A percentile compares a stretch with the other conserved stretches of the same genome.
Conservation (phyloP, 2,888 invertebrate genomes). For the Pecten maximus region DNA sequence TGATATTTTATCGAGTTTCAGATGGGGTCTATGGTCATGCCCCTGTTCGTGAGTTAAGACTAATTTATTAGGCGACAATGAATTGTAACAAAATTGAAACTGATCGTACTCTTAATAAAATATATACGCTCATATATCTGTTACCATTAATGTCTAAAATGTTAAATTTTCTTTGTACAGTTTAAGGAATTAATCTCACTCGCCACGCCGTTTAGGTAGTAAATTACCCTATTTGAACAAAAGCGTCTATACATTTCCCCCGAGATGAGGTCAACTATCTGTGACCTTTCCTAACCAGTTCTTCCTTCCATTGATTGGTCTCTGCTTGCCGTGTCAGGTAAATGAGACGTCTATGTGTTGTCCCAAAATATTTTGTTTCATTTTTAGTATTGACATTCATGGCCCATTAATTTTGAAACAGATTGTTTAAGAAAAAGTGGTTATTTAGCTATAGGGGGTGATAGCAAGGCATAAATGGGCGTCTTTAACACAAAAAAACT, state of each 20-base stretch:
- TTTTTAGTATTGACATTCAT: conserved; percentile 30
- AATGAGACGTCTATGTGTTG: conserved; percentile 31
- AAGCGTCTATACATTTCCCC: not conserved
- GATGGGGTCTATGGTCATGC: not conserved
- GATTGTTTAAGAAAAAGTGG: conserved; percentile 29
- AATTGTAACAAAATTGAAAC: conserved; percentile 35
- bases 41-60: not conserved
- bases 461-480: not conserved
- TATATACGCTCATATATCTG: conserved; percentile 16
- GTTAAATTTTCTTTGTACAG: not conserved
- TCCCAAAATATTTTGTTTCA: conserved; percentile 26
- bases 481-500: not conserved
- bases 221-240: conserved; percentile 21
- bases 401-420: conserved; percentile 20
- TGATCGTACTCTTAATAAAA: conserved; percentile 25
- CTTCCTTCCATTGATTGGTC: not conserved
- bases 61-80: conserved; percentile 35
- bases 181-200: conserved; percentile 10
- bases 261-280: conserved; percentile 12
- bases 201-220: conserved; percentile 25
- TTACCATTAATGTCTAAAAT: conserved; percentile 7
- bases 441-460: conserved; percentile 23
- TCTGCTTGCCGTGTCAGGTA: not conserved
- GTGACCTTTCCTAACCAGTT: not conserved
- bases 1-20: not conserved